These are phyloP conservation scores for Arrhamphus sclerolepis DNA, from an alignment of 2,797 vertebrate species.

Conservation along the genomic window DNA sequence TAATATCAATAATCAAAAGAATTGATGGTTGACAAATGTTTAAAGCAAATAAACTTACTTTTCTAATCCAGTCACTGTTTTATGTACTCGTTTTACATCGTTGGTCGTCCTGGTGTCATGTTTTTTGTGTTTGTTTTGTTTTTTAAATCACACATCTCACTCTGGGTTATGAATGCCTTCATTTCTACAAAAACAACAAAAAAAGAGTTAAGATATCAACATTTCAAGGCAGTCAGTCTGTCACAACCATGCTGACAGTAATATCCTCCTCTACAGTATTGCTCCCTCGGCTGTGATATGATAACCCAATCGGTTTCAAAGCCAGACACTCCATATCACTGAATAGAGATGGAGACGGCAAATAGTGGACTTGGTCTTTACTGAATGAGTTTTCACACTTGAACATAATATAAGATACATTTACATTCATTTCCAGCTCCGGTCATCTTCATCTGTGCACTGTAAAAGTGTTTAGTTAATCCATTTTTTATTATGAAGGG, in stretches of 20 bases:
- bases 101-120: too few species aligned
- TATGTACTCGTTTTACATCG: neutral
- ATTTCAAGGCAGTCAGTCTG: constrained; percentile 58
- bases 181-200: constrained; percentile 46
- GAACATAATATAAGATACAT: constrained; percentile 62
- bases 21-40: neutral
- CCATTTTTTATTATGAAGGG: constrained; percentile 73
- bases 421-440: constrained; percentile 52
- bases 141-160: constrained; percentile 14
- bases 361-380: constrained; percentile 46
- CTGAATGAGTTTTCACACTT: constrained; percentile 59
- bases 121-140: too few species aligned
- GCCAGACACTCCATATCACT: constrained; percentile 66
- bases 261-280: constrained; percentile 72
- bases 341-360: constrained; percentile 51
- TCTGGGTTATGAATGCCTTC: constrained; percentile 40
- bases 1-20: too few species aligned
- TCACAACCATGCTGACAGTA: constrained; percentile 69
- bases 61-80: constrained; percentile 2
- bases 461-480: constrained; percentile 65
- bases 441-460: constrained; percentile 62
- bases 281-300: constrained; percentile 71
- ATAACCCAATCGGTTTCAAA: constrained; percentile 61
- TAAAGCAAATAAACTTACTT: neutral
- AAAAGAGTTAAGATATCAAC: constrained; percentile 52